Evolutionary conservation across 1,140 invertebrate genomes (phyloP).

Genomic region (Coenobita brevimanus): DNA sequence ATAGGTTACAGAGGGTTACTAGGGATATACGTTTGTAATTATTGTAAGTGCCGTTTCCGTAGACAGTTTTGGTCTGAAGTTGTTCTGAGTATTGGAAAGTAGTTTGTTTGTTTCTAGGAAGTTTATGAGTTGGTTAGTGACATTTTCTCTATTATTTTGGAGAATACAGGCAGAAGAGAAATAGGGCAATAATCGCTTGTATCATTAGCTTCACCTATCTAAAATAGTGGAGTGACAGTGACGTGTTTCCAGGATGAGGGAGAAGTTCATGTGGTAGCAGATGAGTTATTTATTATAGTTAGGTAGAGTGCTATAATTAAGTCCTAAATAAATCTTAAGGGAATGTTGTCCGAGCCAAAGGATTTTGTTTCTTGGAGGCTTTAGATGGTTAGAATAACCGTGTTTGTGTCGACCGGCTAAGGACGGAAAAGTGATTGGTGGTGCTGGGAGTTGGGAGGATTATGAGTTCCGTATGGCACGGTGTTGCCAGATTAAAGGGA

Average conservation of each 20-base stretch:
- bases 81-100: background rate
- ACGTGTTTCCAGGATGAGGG: background rate
- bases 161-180: background rate
- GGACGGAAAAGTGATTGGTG: background rate
- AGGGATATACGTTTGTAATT: background rate
- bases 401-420: background rate
- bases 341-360: background rate
- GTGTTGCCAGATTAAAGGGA: background rate
- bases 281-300: background rate
- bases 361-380: background rate
- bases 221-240: background rate
- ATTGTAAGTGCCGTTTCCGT: background rate
- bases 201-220: background rate
- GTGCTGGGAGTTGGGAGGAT: background rate
- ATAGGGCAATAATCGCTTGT: background rate
- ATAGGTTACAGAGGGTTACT: background rate
- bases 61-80: background rate
- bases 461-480: background rate
- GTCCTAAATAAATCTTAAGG: background rate
- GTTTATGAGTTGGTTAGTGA: background rate
- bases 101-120: background rate
- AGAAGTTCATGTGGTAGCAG: background rate
- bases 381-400: background rate
- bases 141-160: background rate
- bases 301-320: background rate